Base-by-base conservation (phyloP, 2,113 vertebrate genomes). In the Atractosteus spatula region DNA sequence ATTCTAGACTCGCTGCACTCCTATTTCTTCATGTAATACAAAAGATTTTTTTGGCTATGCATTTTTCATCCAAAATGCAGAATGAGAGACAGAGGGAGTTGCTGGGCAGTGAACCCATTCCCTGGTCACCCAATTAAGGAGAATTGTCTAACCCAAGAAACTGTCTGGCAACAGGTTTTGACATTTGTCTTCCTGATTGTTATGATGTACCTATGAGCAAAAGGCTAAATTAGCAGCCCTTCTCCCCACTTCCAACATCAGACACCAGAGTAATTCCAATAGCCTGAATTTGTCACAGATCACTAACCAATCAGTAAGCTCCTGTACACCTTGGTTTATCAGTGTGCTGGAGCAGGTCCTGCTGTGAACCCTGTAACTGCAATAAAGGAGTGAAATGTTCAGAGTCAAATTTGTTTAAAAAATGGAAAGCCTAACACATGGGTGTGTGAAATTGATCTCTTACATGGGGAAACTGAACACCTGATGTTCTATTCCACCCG, bases 51-150 rank as follows among this genome's bases (percentile, higher is more conserved):
- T 29, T 4, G 3, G 70, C n/a, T 63, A 43, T 63, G 47, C 17
- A 12, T 64, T 64, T 29, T 45, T 14, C 62, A 7, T 13, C 62
- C 12, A 10, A 42, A 4, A 12, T 41, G 62, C 65, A 54, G 66
- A 73, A 45, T 45, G 65, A 55, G 70, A 68, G 13, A 55, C 65
- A 45, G 70, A 44, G 29, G 61, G 72, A 75, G 84, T 80, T 89
- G 82, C 79, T 81, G 82, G 88, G 90, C 88, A 90, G 89, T 87
- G 89, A 87, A 85, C 85, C 83, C 76, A 11, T 89, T 92, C 91
- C 91, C 91, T 85, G 84, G 87, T 91, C 91, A 86, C 89, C 91
- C 90, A 93, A 93, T 93, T 93, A 93, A 92, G 90, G 86, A 10
- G 87, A 88, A 89, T 88, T 82, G 89, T 82, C 78, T 81, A 84